Conservation (phyloP, 2,888 invertebrate genomes). For the Acanthopleura granulata region DNA sequence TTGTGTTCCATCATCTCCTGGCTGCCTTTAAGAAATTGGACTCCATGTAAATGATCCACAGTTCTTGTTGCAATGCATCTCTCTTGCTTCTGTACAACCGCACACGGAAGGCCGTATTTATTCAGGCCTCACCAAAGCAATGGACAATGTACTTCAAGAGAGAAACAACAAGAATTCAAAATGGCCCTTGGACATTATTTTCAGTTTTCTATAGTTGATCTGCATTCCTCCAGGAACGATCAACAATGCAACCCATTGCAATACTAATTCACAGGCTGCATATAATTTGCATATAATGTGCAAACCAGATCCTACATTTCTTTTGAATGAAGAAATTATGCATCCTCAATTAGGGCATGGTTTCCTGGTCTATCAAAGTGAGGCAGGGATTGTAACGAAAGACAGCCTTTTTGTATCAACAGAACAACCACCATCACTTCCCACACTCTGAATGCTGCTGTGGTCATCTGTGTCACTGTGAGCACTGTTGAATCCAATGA, state of each 20-base stretch:
- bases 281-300: slow-evolving; percentile 16
- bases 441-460: slow-evolving; percentile 78
- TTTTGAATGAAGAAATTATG: slow-evolving; percentile 9
- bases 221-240: background rate
- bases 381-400: background rate
- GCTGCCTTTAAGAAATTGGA: slow-evolving; percentile 18
- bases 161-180: too few relatives aligned
- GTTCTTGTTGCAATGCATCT: too few relatives aligned
- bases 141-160: background rate
- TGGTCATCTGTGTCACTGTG: slow-evolving; percentile 86
- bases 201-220: too few relatives aligned
- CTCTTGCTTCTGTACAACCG: too few relatives aligned
- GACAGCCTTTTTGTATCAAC: slow-evolving; percentile 38
- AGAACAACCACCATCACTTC: slow-evolving; percentile 79
- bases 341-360: background rate
- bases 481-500: slow-evolving; percentile 84
- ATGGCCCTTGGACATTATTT: too few relatives aligned
- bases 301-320: slow-evolving; percentile 19
- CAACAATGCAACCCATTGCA: slow-evolving; percentile 2
- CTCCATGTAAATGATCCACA: background rate
- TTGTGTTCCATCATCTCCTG: slow-evolving; percentile 3
- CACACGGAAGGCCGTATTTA: too few relatives aligned
- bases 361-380: background rate
- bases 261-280: slow-evolving; percentile 18
- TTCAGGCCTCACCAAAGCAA: background rate